phyloP scores from a whole-genome alignment of 2,888 invertebrate species.

The Anthoptus insignis region DNA sequence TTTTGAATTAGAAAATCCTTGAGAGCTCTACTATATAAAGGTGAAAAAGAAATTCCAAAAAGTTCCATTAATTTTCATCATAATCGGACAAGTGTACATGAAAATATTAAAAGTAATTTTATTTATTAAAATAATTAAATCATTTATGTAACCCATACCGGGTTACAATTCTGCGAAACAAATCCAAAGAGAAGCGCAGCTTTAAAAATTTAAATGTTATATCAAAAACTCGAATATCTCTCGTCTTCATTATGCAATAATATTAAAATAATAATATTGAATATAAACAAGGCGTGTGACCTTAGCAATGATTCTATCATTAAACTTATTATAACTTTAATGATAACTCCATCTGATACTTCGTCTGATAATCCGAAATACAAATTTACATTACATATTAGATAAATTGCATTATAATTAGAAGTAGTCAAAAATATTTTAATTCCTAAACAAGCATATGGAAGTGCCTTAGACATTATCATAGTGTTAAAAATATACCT shows the following conservation, averaged over 20 bases:
- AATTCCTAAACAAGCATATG: conserved; percentile 13
- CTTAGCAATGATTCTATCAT: not conserved
- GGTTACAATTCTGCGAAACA: no score
- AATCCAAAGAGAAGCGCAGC: no score
- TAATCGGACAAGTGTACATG: no score
- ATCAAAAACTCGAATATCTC: conserved; percentile 3
- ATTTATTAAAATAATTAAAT: no score
- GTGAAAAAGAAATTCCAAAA: no score
- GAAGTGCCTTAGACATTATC: not conserved
- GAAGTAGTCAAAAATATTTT: not conserved
- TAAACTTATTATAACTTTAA: not conserved
- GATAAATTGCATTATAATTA: conserved; percentile 1
- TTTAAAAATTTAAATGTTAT: not conserved
- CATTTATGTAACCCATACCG: no score
- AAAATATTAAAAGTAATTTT: no score
- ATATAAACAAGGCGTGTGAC: not conserved
- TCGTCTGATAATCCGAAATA: not conserved
- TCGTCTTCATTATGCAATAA: not conserved
- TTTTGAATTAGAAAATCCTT: no score
- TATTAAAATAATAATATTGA: no score
- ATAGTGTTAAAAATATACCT: conserved; percentile 17
- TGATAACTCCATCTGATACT: not conserved
- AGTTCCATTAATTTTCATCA: no score
- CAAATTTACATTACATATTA: not conserved
- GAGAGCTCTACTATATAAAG: no score